Percentiles rank a stretch among this genome's conserved stretches.
These are phyloP conservation scores for Epinotia bilunana DNA, from an alignment of 2,888 invertebrate species.

Conservation along the genomic window DNA sequence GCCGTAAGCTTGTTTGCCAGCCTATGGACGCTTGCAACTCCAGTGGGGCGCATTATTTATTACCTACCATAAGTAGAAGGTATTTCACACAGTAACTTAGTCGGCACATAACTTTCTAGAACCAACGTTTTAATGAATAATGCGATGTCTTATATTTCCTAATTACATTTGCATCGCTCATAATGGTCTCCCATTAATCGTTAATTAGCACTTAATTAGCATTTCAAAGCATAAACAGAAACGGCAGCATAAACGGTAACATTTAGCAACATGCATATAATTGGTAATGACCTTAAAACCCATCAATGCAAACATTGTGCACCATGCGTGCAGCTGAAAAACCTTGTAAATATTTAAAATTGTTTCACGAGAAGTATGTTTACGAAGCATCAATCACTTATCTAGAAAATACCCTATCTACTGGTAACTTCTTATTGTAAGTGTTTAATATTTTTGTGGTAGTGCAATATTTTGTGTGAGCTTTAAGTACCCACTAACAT, in stretches of 20 bases:
- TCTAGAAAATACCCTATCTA: no score
- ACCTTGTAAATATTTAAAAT: neutral
- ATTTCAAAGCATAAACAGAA: slow-evolving; percentile 19
- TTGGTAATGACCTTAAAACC: slow-evolving; percentile 24
- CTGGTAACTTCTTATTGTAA: no score
- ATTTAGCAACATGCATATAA: slow-evolving; percentile 31
- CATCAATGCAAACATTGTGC: neutral
- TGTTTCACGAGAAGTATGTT: neutral
- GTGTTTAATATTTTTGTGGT: neutral
- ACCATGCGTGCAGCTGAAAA: neutral
- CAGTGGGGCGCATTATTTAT: no score
- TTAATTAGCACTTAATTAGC: slow-evolving; percentile 19
- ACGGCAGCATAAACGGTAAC: slow-evolving; percentile 36
- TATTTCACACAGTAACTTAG: neutral
- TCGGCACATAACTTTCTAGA: neutral
- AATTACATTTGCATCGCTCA: no score
- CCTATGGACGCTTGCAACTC: no score
- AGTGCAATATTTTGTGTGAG: no score
- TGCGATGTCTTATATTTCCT: neutral
- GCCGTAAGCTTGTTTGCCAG: no score
- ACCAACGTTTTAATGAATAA: neutral
- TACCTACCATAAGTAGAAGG: no score
- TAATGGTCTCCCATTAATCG: neutral
- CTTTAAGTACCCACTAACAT: no score
- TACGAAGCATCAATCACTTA: no score